Percentiles rank a stretch among this genome's conserved stretches.
These are phyloP conservation scores for Thalassaphorura encarpata DNA, from an alignment of 1,140 invertebrate genomes.

Conservation along the genomic window DNA sequence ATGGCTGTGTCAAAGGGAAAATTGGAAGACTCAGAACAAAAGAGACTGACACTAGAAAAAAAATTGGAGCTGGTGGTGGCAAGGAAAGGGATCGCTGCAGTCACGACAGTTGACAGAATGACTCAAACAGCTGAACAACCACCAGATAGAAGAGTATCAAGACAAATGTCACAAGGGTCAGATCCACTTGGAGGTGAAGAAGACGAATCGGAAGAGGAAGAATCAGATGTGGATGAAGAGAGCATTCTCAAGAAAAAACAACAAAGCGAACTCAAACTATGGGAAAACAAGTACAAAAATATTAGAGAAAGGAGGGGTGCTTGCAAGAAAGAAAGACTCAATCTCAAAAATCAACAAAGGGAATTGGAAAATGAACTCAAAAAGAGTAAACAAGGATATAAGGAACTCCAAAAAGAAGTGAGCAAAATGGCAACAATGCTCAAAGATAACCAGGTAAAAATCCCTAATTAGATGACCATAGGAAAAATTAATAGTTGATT, in stretches of 20 bases:
- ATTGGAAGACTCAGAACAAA: constrained; percentile 64
- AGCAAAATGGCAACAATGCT: constrained; percentile 78
- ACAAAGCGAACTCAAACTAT: constrained; percentile 59
- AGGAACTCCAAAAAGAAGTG: constrained; percentile 67
- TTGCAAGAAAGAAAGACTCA: constrained; percentile 63
- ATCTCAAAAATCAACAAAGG: constrained; percentile 64
- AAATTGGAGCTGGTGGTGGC: constrained; percentile 29
- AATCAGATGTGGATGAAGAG: constrained; percentile 51
- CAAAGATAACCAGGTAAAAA: constrained; percentile 66
- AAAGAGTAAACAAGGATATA: constrained; percentile 38
- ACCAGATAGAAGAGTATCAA: constrained; percentile 19
- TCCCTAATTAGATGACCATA: too few species aligned
- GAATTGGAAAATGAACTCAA: constrained; percentile 64
- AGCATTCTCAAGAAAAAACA: constrained; percentile 53
- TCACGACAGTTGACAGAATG: constrained; percentile 23
- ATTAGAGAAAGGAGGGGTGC: constrained; percentile 65
- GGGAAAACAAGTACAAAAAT: constrained; percentile 63
- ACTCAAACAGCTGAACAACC: constrained; percentile 38
- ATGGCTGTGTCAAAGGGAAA: constrained; percentile 57
- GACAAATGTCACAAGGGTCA: constrained; percentile 25
- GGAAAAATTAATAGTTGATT: too few species aligned
- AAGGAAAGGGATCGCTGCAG: constrained; percentile 12
- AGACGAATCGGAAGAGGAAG: constrained; percentile 31
- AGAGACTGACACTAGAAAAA: constrained; percentile 60
- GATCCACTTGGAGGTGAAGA: constrained; percentile 33